Conservation (phyloP, 1,140 invertebrate species). For the Zaprionus capensis region DNA sequence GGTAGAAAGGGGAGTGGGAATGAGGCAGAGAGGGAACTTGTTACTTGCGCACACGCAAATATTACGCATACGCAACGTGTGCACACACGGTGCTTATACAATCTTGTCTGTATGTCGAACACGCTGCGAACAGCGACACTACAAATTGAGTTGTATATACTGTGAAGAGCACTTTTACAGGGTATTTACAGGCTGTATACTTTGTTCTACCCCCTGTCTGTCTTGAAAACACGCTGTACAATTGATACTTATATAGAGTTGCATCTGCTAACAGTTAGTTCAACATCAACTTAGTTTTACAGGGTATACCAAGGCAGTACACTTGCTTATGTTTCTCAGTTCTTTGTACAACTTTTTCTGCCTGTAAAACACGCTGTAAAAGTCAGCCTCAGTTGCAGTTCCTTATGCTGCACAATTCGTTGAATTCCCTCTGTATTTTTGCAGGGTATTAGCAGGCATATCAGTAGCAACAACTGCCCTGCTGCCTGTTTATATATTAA, state of each 20-base stretch:
- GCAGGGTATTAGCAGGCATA: constrained; percentile 1
- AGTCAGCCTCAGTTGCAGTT: too few species aligned
- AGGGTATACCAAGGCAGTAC: constrained; percentile 8
- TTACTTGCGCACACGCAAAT: constrained; percentile 19
- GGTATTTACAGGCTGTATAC: neutral
- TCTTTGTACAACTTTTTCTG: too few species aligned
- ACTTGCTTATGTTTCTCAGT: too few species aligned
- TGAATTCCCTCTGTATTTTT: neutral
- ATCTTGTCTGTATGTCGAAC: neutral
- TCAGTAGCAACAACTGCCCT: neutral
- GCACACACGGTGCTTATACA: neutral
- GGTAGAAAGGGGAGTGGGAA: neutral
- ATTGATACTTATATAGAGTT: neutral
- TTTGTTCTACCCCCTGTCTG: neutral
- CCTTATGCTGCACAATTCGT: rapidly evolving
- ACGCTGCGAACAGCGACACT: neutral
- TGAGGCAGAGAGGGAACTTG: neutral
- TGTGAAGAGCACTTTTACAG: neutral
- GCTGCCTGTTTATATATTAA: constrained; percentile 51
- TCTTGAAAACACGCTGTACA: constrained; percentile 11
- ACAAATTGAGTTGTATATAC: too few species aligned
- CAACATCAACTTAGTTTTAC: neutral
- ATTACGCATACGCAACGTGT: constrained; percentile 53
- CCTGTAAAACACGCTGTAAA: too few species aligned
- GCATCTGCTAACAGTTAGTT: neutral